Base-by-base conservation (phyloP, 1,140 invertebrate genomes). In the Scylla paramamosain region DNA sequence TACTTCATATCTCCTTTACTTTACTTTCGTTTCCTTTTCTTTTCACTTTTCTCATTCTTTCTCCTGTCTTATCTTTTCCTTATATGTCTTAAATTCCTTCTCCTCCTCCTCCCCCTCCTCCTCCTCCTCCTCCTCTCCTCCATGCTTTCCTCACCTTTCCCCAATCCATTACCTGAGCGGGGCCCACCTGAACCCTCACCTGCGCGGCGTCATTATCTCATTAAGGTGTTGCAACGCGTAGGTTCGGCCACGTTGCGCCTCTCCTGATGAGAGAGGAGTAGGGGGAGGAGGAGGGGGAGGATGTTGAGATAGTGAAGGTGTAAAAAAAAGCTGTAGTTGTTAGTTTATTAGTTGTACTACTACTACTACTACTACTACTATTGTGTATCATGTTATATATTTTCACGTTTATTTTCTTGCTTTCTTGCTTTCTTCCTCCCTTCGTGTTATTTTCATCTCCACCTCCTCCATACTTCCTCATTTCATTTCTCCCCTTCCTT, bases 321-420 rank as follows among this genome's bases (percentile, higher is more conserved):
- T 59, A 12, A 59, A 12, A 14, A 59, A 0, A 14, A 14, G 16
- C 52, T 59, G 16, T 59, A 14, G 52, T 20, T 59, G 10, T 20
- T 48, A 48, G 6, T 59, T 20, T 77, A n/a, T 20, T 77, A n/a
- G 12, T 67, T 67, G 4, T 77, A 77, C 67, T 77, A 77, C 67
- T 77, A 77, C n/a, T 77, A 77, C 25, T 77, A n/a, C 67, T 77
- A 77, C 67, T 77, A 77, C 67, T 77, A 77, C 67, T n/a, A n/a
- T n/a, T 77, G 0, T 77, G 2, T 14, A 59, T 59, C 16, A 59
- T 4, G 16, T 59, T 4, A 7, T 48, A 7, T 48, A 7, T 14
- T 48, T 48, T 48, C 46, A 48, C 46, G 4, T 48, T 7, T 48
- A 48, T 7, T 48, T 48, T 48, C 46, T 48, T 48, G 6, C 46